phyloP scores from a whole-genome alignment of 2,113 vertebrate genomes.

The Dendrocopos noguchii region DNA sequence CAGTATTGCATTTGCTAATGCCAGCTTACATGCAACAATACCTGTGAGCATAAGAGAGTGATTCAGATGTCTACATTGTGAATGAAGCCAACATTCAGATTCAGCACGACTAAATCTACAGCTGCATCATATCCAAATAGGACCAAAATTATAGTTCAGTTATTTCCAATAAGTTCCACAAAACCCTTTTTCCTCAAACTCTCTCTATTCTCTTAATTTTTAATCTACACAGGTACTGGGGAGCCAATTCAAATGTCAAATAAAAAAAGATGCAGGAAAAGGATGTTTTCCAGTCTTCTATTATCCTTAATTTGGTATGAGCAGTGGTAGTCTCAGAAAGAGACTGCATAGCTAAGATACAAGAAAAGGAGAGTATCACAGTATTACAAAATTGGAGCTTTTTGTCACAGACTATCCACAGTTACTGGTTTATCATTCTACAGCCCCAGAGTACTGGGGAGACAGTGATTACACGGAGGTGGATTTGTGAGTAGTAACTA shows the following conservation, averaged over 20 bases:
- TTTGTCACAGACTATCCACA: background rate
- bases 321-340: background rate
- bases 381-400: background rate
- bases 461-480: background rate
- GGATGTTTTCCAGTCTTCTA: background rate
- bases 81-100: background rate
- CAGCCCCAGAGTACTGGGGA: background rate
- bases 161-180: background rate
- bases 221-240: background rate
- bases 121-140: background rate
- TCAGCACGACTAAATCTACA: background rate
- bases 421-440: background rate
- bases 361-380: fast-evolving
- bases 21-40: background rate
- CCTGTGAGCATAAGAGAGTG: background rate
- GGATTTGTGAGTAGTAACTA: background rate
- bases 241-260: background rate
- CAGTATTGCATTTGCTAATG: background rate
- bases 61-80: background rate
- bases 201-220: background rate
- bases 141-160: background rate
- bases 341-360: background rate
- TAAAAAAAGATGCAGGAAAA: background rate
- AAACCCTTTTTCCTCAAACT: background rate
- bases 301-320: background rate